Conservation (phyloP, 2,888 invertebrate genomes). For the Aphodius sticticus region DNA sequence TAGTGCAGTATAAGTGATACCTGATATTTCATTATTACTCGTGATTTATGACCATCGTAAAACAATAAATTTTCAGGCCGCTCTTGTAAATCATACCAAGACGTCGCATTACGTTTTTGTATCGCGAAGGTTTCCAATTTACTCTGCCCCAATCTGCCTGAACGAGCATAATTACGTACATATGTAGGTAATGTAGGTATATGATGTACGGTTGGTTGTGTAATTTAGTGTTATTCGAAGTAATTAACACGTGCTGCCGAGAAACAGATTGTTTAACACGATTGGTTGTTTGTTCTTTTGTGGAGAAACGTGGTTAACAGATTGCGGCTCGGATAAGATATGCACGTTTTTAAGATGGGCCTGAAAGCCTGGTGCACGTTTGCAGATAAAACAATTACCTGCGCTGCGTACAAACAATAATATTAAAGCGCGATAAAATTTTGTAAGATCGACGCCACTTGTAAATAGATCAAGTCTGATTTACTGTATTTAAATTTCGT, state of each 20-base stretch:
- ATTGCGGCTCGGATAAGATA: background rate
- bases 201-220: background rate
- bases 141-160: too few species aligned
- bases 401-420: conserved; percentile 5
- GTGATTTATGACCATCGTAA: background rate
- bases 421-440: conserved; percentile 9
- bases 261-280: background rate
- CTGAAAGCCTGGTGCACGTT: conserved; percentile 9
- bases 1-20: background rate
- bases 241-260: background rate
- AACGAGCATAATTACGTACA: too few species aligned
- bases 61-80: background rate
- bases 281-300: background rate
- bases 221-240: background rate
- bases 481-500: conserved; percentile 24
- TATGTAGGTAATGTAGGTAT: too few species aligned
- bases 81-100: background rate
- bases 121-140: too few species aligned
- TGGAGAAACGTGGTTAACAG: background rate
- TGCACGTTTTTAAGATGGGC: conserved; percentile 9
- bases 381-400: conserved; percentile 16
- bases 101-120: background rate
- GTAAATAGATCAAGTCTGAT: conserved; percentile 24
- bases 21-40: conserved; percentile 4
- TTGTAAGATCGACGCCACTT: conserved; percentile 4